Percentiles rank a stretch among this genome's conserved stretches.
These are phyloP conservation scores for Furnarius figulus DNA, from an alignment of 2,113 vertebrate genomes.

Conservation along the genomic window DNA sequence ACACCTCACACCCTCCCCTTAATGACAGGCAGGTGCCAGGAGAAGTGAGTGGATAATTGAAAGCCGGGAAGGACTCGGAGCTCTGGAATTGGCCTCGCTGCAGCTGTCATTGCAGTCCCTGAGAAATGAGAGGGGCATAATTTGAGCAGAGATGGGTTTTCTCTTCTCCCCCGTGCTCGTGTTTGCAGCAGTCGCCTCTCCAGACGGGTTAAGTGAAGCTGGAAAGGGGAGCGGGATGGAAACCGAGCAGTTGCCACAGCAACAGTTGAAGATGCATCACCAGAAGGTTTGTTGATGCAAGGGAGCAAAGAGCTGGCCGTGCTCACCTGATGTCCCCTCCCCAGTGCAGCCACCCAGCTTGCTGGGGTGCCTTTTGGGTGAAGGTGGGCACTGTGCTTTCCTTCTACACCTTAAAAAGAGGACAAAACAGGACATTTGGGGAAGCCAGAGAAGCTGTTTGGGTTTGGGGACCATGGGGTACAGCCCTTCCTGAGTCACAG, in stretches of 20 bases:
- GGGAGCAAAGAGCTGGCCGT: not conserved
- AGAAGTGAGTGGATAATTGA: not conserved
- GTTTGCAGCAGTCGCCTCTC: not conserved
- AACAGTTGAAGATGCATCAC: constrained; percentile 18
- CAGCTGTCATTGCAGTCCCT: not conserved
- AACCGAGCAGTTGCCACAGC: constrained; percentile 16
- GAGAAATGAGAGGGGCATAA: not conserved
- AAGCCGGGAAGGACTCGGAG: not conserved
- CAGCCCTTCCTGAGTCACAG: not conserved
- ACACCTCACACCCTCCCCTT: not conserved
- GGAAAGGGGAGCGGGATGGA: not conserved
- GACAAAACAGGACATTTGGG: not conserved
- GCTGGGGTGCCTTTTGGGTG: not conserved
- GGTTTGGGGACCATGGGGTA: not conserved
- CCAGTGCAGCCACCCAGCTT: not conserved
- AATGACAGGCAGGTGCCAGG: constrained; percentile 59
- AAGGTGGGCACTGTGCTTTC: not conserved
- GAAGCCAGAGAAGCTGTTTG: not conserved
- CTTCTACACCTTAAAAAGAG: not conserved
- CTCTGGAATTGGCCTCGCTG: not conserved
- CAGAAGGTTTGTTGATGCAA: not conserved
- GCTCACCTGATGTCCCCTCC: not conserved
- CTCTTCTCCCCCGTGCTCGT: not conserved
- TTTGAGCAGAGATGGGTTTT: not conserved
- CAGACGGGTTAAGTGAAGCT: not conserved